Evolutionary conservation across 2,797 vertebrate genomes (phyloP).

Genomic region (Odontamblyopus rebecca): DNA sequence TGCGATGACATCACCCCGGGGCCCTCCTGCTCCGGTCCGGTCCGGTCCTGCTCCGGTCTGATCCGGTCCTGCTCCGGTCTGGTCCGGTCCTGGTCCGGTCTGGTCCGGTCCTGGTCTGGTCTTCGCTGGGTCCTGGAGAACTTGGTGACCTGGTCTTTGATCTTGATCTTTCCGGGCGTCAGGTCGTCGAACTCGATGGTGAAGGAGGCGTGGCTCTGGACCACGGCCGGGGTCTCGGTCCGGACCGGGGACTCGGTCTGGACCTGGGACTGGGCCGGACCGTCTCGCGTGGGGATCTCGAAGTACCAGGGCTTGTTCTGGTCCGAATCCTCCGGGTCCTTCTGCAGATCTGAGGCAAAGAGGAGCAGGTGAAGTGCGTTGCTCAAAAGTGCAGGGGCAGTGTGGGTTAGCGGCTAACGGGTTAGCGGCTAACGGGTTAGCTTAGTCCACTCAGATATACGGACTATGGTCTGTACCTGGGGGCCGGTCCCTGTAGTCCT

Average conservation of each 20-base stretch:
- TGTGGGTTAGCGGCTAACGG: neutral
- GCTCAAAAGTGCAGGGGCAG: neutral
- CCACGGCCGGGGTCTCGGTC: slow-evolving; percentile 74
- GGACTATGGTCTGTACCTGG: slow-evolving; percentile 39
- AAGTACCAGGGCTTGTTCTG: slow-evolving; percentile 90
- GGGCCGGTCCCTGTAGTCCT: slow-evolving; percentile 73
- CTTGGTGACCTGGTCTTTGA: slow-evolving; percentile 95
- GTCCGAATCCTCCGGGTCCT: slow-evolving; percentile 67
- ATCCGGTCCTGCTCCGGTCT: slow-evolving; percentile 35
- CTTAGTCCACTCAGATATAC: too few relatives aligned
- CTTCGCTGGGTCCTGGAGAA: slow-evolving; percentile 81
- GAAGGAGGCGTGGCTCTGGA: slow-evolving; percentile 97
- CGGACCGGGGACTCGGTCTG: slow-evolving; percentile 31
- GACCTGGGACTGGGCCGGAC: slow-evolving; percentile 75
- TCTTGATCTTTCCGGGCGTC: slow-evolving; percentile 93
- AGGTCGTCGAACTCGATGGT: slow-evolving; percentile 97
- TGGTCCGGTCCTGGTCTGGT: slow-evolving; percentile 34
- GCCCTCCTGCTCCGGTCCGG: neutral
- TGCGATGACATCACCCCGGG: slow-evolving; percentile 85
- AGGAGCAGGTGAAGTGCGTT: neutral
- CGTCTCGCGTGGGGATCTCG: slow-evolving; percentile 96
- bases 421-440: too few relatives aligned
- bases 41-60: slow-evolving; percentile 34
- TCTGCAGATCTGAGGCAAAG: slow-evolving; percentile 78
- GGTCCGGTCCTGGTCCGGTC: slow-evolving; percentile 41